These are phyloP conservation scores for Tinamus guttatus DNA, from an alignment of 2,113 vertebrate genomes.

Conservation along the genomic window DNA sequence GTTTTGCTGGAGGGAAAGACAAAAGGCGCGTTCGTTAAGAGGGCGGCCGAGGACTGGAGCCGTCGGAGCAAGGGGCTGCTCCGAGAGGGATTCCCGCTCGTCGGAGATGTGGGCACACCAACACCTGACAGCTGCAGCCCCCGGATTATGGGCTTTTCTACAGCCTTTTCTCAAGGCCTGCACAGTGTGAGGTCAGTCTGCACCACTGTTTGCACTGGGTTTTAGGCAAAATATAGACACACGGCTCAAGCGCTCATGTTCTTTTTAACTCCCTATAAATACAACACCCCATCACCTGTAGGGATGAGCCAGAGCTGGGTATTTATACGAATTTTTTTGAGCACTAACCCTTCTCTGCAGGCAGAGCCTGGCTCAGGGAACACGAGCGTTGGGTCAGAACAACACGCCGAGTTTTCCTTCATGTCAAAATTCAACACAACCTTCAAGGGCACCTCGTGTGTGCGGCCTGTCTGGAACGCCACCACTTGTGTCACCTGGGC, in stretches of 20 bases:
- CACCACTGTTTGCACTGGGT: neutral
- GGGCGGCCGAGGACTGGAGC: rapidly evolving
- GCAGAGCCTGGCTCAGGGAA: neutral
- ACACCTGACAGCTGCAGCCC: neutral
- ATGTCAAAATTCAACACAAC: neutral
- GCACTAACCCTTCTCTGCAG: too few relatives aligned
- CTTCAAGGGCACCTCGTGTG: neutral
- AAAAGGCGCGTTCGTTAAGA: rapidly evolving
- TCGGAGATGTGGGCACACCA: rapidly evolving
- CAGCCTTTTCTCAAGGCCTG: neutral
- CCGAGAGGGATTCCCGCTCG: neutral
- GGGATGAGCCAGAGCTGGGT: too few relatives aligned
- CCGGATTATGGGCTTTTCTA: too few relatives aligned
- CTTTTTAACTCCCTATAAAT: neutral
- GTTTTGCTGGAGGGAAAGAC: constrained; percentile 80
- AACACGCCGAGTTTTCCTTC: neutral
- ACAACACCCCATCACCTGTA: neutral
- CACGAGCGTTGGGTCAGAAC: neutral
- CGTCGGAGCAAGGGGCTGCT: neutral
- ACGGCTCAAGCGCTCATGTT: neutral
- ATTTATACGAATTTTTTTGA: too few relatives aligned
- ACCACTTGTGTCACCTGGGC: neutral
- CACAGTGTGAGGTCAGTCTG: rapidly evolving
- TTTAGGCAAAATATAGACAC: neutral
- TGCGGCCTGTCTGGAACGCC: neutral